Evolutionary conservation across 1,140 invertebrate species (phyloP).

Genomic region (Caenorhabditis brenneri): DNA sequence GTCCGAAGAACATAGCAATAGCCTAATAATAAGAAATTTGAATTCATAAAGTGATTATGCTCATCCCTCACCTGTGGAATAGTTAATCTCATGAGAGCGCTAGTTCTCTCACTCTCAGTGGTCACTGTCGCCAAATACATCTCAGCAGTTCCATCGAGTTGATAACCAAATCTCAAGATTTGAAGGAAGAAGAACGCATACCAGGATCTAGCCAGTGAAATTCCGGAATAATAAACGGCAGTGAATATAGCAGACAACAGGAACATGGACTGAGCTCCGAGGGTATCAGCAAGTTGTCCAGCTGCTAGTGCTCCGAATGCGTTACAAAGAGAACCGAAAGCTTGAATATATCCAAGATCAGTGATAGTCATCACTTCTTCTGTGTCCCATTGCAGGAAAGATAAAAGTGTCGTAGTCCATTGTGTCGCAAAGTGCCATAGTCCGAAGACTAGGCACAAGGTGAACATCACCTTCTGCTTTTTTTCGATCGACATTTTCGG

Average conservation of each 20-base stretch:
- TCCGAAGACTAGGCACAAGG: slow-evolving; percentile 69
- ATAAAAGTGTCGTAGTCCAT: slow-evolving; percentile 70
- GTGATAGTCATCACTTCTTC: slow-evolving; percentile 68
- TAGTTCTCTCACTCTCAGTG: slow-evolving; percentile 67
- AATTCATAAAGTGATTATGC: neutral
- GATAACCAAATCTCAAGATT: slow-evolving; percentile 67
- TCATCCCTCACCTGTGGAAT: slow-evolving; percentile 60
- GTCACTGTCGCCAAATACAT: slow-evolving; percentile 70
- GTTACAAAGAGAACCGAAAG: slow-evolving; percentile 68
- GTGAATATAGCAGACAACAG: slow-evolving; percentile 67
- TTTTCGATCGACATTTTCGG: slow-evolving; percentile 54
- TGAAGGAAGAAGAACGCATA: slow-evolving; percentile 68
- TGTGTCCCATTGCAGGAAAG: slow-evolving; percentile 70
- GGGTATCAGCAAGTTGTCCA: slow-evolving; percentile 68
- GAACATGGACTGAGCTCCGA: slow-evolving; percentile 69
- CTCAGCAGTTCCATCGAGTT: slow-evolving; percentile 68
- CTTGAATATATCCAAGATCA: slow-evolving; percentile 70
- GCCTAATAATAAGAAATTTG: slow-evolving; percentile 33
- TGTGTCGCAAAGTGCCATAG: slow-evolving; percentile 70
- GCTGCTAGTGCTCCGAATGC: slow-evolving; percentile 66
- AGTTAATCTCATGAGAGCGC: slow-evolving; percentile 67
- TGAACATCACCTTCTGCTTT: slow-evolving; percentile 64
- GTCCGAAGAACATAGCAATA: slow-evolving; percentile 66
- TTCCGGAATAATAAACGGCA: slow-evolving; percentile 66
- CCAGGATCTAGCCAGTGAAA: slow-evolving; percentile 64